A percentile compares a stretch with the other conserved stretches of the same genome.
Evolutionary conservation across 2,888 invertebrate species (phyloP).

Genomic region (Platerodrilus igneus): DNA sequence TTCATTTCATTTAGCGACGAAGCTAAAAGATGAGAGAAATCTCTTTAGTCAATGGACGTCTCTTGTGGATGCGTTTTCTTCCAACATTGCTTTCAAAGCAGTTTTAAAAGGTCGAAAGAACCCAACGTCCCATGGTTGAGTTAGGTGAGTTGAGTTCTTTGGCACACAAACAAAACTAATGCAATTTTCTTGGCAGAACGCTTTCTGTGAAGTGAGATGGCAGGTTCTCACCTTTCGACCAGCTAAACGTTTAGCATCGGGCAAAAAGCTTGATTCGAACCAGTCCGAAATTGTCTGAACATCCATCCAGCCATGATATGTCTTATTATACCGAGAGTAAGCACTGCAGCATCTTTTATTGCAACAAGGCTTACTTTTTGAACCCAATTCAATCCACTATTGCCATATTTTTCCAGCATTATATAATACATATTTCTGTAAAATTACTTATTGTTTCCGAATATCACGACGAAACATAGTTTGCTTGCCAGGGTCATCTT

Average conservation of each 20-base stretch:
- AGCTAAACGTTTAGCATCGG: constrained; percentile 9
- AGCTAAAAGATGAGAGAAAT: constrained; percentile 6
- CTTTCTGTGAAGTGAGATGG: constrained; percentile 21
- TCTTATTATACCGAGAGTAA: constrained; percentile 25
- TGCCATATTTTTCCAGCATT: constrained; percentile 32
- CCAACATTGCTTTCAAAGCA: constrained; percentile 25
- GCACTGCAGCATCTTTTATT: constrained; percentile 31
- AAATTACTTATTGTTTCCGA: constrained; percentile 23
- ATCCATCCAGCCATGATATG: constrained; percentile 25
- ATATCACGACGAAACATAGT: constrained; percentile 16
- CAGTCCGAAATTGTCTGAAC: constrained; percentile 32
- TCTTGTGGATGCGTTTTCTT: constrained; percentile 1
- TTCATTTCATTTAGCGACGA: constrained; percentile 6
- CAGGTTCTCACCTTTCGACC: constrained; percentile 37
- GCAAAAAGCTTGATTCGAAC: constrained; percentile 22
- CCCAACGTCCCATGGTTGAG: constrained; percentile 29
- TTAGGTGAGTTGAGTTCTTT: constrained; percentile 33
- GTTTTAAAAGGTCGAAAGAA: constrained; percentile 32
- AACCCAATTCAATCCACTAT: constrained; percentile 36
- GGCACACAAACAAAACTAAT: constrained; percentile 35
- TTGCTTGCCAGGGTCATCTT: constrained; percentile 6
- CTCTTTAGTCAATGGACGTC: constrained; percentile 9
- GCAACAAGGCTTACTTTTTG: constrained; percentile 29
- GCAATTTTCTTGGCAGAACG: constrained; percentile 32
- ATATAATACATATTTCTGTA: constrained; percentile 27